Base-by-base conservation (phyloP, 2,888 invertebrate genomes). In the Conops quadrifasciatus region DNA sequence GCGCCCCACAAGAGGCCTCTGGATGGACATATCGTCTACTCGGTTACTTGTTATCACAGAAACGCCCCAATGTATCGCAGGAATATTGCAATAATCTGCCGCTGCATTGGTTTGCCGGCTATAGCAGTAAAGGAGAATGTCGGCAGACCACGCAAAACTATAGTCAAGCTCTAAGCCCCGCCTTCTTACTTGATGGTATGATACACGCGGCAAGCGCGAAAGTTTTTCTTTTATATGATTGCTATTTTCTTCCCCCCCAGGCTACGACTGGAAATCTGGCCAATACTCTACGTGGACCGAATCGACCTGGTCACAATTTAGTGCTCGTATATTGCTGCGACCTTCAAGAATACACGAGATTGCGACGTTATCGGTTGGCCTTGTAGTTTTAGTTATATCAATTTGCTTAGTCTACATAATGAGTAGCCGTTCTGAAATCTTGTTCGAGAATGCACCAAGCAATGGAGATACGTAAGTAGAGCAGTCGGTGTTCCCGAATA, bases 231-330 rank as follows among this genome's bases (percentile, higher is more conserved):
- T 67, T 43, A 28, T n/a, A 11, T 53, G 26, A 24, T 45, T 9
- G 30, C 43, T 60, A 2, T 36, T 53, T 68, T 43, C 43, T 58
- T 9, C 13, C 28, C 51, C 59, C 49, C 2, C 77, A 94, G 93
- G 89, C 80, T 94, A 94, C 81, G 89, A 94, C 81, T 91, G 93
- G 90, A 87, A 88, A 24, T 93, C 94, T 0, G 91, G 92, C 16
- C 76, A 88, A 78, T 96, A 92, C 84, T 94, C 95, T 4, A 91
- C 94, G 15, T 96, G 96, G 96, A 91, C 94, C 24, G 96, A 96
- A 88, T 95, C 95, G 0, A 90, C 93, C 56, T 96, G 96, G 95
- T 87, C 88, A 70, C 87, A 89, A 70, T 88, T 94, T 78, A 90
- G 88, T 78, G 91, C 93, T 73, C 89, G 93, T 74, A 90, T 96